Conservation (phyloP, 2,888 invertebrate genomes). For the Colostygia pectinataria region DNA sequence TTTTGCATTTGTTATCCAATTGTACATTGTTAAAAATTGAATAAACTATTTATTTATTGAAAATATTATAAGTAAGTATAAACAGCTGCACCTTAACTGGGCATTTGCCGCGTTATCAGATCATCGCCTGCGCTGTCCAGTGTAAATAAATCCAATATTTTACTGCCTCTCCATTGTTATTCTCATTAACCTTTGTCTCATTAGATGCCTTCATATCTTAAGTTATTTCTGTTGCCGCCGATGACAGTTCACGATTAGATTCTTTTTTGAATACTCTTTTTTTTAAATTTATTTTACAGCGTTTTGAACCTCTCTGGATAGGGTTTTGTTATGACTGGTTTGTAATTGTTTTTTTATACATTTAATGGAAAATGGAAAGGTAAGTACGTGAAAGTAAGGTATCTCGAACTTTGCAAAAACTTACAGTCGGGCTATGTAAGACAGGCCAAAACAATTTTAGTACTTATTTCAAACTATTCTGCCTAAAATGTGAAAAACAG, state of each 20-base stretch:
- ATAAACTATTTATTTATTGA: too few relatives aligned
- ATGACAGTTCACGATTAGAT: slow-evolving; percentile 76
- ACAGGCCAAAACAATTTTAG: too few relatives aligned
- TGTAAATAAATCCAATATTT: slow-evolving; percentile 79
- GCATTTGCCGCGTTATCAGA: slow-evolving; percentile 71
- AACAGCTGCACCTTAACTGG: slow-evolving; percentile 59
- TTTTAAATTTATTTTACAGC: slow-evolving; percentile 33
- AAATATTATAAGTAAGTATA: too few relatives aligned
- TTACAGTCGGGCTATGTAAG: too few relatives aligned
- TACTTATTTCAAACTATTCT: too few relatives aligned
- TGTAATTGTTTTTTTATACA: slow-evolving; percentile 1
- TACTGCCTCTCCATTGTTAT: slow-evolving; percentile 76
- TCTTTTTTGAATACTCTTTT: slow-evolving; percentile 47
- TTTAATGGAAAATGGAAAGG: background rate
- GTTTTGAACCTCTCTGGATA: slow-evolving; percentile 45
- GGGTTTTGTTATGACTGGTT: slow-evolving; percentile 29
- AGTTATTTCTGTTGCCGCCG: slow-evolving; percentile 63
- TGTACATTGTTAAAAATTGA: too few relatives aligned
- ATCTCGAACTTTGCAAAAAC: too few relatives aligned
- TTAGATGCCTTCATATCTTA: slow-evolving; percentile 76
- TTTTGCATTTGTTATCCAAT: background rate
- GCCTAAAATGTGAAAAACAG: too few relatives aligned
- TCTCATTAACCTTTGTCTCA: slow-evolving; percentile 82
- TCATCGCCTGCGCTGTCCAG: slow-evolving; percentile 64
- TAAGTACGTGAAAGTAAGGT: too few relatives aligned